Evolutionary conservation across 2,113 vertebrate genomes (phyloP).

Genomic region (Sander vitreus): DNA sequence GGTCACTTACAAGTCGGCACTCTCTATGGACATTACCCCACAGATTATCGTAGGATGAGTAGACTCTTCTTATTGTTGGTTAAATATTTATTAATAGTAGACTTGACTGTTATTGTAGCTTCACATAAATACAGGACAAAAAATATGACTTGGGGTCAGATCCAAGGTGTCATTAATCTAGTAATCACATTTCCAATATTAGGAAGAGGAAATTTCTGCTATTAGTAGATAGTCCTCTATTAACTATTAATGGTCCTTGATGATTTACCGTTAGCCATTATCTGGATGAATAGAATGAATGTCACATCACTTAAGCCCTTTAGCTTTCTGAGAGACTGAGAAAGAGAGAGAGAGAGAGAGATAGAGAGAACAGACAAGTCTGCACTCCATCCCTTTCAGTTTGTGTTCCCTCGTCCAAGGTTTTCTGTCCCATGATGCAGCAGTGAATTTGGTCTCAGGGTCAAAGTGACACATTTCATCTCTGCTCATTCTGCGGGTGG

Average conservation of each 20-base stretch:
- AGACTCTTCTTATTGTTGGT: constrained; percentile 60
- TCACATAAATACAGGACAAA: constrained; percentile 59
- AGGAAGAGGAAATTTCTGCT: constrained; percentile 78
- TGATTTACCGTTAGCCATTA: constrained; percentile 76
- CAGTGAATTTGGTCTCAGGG: constrained; percentile 51
- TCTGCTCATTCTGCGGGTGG: constrained; percentile 39
- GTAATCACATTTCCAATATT: constrained; percentile 60
- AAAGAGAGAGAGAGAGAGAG: constrained; percentile 45
- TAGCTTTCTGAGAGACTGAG: constrained; percentile 52
- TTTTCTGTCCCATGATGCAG: constrained; percentile 44
- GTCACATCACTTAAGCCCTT: constrained; percentile 67
- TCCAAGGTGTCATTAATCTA: constrained; percentile 61
- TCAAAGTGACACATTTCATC: constrained; percentile 36
- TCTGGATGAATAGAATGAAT: constrained; percentile 67
- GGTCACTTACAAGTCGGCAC: constrained; percentile 26
- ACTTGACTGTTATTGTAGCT: constrained; percentile 80
- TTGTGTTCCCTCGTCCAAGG: neutral
- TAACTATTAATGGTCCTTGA: constrained; percentile 74
- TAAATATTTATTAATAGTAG: constrained; percentile 68
- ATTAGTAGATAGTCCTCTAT: constrained; percentile 76
- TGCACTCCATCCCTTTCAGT: neutral
- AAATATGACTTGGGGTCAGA: constrained; percentile 47
- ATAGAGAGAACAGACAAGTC: constrained; percentile 41
- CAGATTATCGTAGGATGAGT: constrained; percentile 37
- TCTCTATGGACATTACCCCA: constrained; percentile 21